Conservation (phyloP, 1,140 invertebrate genomes). For the Anthonomus grandis region DNA sequence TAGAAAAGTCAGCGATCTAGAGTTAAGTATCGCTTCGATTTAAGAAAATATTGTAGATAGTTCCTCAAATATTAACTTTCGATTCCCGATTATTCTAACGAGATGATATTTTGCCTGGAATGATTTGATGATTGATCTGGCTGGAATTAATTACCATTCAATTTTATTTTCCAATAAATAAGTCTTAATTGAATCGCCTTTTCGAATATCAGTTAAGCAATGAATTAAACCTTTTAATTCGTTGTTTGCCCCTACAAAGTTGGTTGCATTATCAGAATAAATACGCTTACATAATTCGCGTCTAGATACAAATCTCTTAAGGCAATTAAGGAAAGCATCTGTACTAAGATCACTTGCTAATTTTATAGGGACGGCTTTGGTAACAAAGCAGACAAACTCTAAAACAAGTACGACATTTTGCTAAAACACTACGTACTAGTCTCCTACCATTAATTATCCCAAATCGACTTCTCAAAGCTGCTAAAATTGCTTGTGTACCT, state of each 20-base stretch:
- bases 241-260: constrained; percentile 19
- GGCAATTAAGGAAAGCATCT: neutral
- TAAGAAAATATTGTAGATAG: too few relatives aligned
- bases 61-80: too few relatives aligned
- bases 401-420: constrained; percentile 10
- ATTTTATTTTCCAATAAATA: too few relatives aligned
- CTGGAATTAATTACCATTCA: too few relatives aligned
- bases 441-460: neutral
- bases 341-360: neutral
- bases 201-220: too few relatives aligned
- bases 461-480: neutral
- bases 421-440: neutral
- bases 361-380: constrained; percentile 6
- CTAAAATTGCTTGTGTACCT: neutral
- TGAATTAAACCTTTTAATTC: too few relatives aligned
- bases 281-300: neutral
- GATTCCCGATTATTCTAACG: too few relatives aligned
- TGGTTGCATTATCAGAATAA: constrained; percentile 2
- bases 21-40: too few relatives aligned
- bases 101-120: too few relatives aligned
- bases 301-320: neutral
- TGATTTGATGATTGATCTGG: too few relatives aligned
- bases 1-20: too few relatives aligned
- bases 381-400: neutral
- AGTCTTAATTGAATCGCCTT: too few relatives aligned